Evolutionary conservation across 2,797 vertebrate genomes (phyloP).

Genomic region (Poecilia wingei): DNA sequence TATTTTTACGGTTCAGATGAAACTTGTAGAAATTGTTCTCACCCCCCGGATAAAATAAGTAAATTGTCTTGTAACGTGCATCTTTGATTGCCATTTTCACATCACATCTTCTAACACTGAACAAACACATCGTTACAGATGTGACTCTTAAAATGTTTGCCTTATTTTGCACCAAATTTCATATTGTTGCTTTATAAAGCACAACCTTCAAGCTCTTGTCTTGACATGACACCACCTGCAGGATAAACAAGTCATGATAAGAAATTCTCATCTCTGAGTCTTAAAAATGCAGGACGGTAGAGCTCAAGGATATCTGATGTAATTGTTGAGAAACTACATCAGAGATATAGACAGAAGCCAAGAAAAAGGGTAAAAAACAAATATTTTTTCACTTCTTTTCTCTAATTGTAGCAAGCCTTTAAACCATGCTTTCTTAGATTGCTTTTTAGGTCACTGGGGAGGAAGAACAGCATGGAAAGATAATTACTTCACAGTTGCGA

Average conservation of each 20-base stretch:
- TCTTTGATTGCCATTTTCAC: neutral
- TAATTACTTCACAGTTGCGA: conserved; percentile 60
- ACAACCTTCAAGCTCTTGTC: conserved; percentile 26
- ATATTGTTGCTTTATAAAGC: conserved; percentile 9
- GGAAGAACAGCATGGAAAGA: conserved; percentile 46
- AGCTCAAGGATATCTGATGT: conserved; percentile 44
- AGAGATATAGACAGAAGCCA: conserved; percentile 15
- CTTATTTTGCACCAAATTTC: conserved; percentile 10
- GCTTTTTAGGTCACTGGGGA: conserved; percentile 54
- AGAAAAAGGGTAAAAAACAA: conserved; percentile 8
- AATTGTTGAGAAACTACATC: conserved; percentile 28
- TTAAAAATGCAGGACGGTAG: conserved; percentile 33
- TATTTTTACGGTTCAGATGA: neutral
- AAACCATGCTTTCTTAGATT: conserved; percentile 23
- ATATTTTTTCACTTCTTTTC: conserved; percentile 22
- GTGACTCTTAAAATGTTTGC: conserved; percentile 10
- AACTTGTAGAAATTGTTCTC: neutral
- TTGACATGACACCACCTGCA: conserved; percentile 29
- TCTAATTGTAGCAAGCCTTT: conserved; percentile 29
- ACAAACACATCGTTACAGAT: neutral
- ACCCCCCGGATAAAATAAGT: neutral
- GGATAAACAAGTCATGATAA: conserved; percentile 35
- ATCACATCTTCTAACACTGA: neutral
- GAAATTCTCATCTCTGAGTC: conserved; percentile 17
- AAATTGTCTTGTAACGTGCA: neutral